Percentiles rank a stretch among this genome's conserved stretches.
phyloP scores from a whole-genome alignment of 2,888 invertebrate genomes.

The Onchidella celtica region DNA sequence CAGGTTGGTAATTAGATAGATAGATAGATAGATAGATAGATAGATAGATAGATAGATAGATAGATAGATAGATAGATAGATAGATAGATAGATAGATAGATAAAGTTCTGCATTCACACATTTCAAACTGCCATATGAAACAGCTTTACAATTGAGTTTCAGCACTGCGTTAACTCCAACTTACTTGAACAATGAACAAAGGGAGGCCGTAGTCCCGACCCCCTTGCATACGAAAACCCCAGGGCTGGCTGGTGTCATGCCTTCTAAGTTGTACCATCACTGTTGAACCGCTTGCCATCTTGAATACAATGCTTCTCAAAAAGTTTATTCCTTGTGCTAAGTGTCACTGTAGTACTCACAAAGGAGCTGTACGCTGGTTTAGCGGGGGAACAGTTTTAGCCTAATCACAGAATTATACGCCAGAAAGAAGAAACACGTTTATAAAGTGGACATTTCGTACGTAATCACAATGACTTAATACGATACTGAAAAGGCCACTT shows the following conservation, averaged over 20 bases:
- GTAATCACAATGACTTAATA: too few relatives aligned
- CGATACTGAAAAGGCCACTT: too few relatives aligned
- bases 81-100: background rate
- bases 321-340: too few relatives aligned
- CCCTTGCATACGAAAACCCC: conserved; percentile 79
- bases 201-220: conserved; percentile 76
- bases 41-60: background rate
- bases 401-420: too few relatives aligned
- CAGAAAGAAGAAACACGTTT: too few relatives aligned
- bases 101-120: background rate
- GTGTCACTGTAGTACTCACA: too few relatives aligned
- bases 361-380: too few relatives aligned
- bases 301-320: too few relatives aligned
- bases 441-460: too few relatives aligned
- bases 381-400: too few relatives aligned
- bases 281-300: conserved; percentile 20
- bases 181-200: conserved; percentile 77
- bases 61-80: too few relatives aligned
- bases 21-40: background rate
- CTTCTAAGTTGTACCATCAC: conserved; percentile 65
- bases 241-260: conserved; percentile 75
- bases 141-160: background rate
- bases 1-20: background rate
- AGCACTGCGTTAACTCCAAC: too few relatives aligned
- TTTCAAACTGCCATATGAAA: background rate